Base-by-base conservation (phyloP, 2,797 vertebrate genomes). In the Podarcis siculus region DNA sequence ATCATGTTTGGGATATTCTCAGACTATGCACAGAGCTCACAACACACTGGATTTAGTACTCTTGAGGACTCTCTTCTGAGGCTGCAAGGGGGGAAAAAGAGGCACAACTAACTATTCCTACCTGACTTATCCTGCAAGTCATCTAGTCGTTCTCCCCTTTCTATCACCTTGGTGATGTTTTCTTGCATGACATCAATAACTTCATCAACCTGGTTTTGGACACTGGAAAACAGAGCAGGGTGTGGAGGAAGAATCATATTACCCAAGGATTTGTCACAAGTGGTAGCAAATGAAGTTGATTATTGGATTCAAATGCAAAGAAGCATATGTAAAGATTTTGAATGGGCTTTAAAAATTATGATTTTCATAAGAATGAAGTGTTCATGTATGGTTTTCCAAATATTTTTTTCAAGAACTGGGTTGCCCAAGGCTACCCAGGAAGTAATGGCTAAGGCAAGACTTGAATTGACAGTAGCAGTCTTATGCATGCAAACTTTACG, bases 131-230 rank as follows among this genome's bases (percentile, higher is more conserved):
- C 99, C 95, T 99, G 99, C 87, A 99, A 97, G 93, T 99, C 99
- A 78, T 99, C 99, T 92, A 99, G 97, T 84, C 98, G 97, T 95
- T 99, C 99, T 55, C 99, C 99, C 92, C 98, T 97, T 94, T 99
- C 99, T 27, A 99, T 99, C 96, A 99, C 99, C 96, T 99, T 99
- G 21, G 98, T 99, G 97, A 99, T 99, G 96, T 99, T 99, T 96
- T 99, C 99, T 97, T 99, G 99, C 99, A 99, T 99, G 93, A 99
- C 99, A 2, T 99, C 99, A 42, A 99, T 99, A 91, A 99, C 99
- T 96, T 99, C 99, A 12, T 99, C 99, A 86, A 99, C 98, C 96
- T 99, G 99, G 91, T 98, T 99, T 97, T 99, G 99, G 94, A 99
- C 99, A 93, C 99, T 99, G 93, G 78, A 87, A 84, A 37, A 89